A percentile compares a stretch with the other conserved stretches of the same genome.
phyloP scores from a whole-genome alignment of 2,113 vertebrate species.

The Butorides virescens region DNA sequence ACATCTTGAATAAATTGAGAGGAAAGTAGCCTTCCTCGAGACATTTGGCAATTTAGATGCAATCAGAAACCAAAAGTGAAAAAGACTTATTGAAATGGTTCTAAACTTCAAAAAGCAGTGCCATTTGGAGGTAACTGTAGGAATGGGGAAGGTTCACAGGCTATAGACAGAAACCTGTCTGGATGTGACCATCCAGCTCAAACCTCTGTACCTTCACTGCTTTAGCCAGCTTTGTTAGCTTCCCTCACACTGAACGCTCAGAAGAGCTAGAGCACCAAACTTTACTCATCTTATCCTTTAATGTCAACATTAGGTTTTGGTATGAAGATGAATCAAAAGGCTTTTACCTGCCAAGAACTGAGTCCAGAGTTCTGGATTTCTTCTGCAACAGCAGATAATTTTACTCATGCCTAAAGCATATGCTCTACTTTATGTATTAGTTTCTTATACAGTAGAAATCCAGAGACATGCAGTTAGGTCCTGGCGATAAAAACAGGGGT shows the following conservation, averaged over 20 bases:
- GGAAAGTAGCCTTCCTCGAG: background rate
- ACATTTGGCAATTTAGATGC: background rate
- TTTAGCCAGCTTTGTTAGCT: background rate
- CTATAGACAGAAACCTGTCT: background rate
- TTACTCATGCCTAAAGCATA: background rate
- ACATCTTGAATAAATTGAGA: constrained; percentile 16
- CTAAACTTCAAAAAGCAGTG: background rate
- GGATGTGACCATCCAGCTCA: background rate
- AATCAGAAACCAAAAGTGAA: background rate
- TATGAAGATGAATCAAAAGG: background rate
- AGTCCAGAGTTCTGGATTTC: background rate
- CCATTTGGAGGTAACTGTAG: background rate
- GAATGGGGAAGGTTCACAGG: background rate
- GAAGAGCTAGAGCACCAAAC: background rate
- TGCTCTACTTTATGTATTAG: background rate
- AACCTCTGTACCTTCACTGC: background rate
- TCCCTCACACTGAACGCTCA: background rate
- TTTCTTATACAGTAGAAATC: background rate
- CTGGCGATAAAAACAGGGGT: background rate
- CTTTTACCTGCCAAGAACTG: background rate
- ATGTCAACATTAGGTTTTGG: background rate
- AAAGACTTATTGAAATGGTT: background rate
- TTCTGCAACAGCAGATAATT: constrained; percentile 15
- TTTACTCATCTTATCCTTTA: background rate
- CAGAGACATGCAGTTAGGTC: background rate